Conservation (phyloP, 2,888 invertebrate genomes). For the Ornithoptera priamus region DNA sequence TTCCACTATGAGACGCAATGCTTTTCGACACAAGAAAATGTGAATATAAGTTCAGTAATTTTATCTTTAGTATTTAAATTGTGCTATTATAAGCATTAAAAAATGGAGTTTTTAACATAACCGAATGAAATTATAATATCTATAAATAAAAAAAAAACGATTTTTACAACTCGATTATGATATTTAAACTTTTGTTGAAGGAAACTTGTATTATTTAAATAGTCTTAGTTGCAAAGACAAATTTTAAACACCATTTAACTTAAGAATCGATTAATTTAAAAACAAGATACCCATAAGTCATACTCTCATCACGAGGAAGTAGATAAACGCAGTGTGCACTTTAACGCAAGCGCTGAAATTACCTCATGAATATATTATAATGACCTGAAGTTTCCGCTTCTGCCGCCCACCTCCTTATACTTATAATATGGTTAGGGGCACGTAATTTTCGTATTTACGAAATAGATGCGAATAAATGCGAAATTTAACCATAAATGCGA, state of each 20-base stretch:
- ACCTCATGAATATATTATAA: slow-evolving; percentile 12
- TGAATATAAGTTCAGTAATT: background rate
- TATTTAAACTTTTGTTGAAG: no score
- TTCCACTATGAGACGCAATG: background rate
- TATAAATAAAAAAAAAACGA: no score
- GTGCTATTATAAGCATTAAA: no score
- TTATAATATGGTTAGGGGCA: background rate
- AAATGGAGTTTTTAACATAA: no score
- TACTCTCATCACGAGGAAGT: background rate
- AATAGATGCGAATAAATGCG: no score
- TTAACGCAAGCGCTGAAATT: background rate
- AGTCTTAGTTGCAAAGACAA: no score
- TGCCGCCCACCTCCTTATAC: background rate
- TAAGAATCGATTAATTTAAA: background rate
- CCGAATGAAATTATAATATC: no score
- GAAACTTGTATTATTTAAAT: no score
- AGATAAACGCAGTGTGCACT: background rate
- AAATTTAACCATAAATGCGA: no score
- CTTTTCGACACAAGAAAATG: background rate
- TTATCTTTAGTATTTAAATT: background rate
- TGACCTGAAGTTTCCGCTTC: background rate
- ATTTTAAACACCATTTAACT: no score
- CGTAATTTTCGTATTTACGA: no score
- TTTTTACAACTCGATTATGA: no score
- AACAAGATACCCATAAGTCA: background rate